phyloP scores from a whole-genome alignment of 2,888 invertebrate genomes.

The Hypena proboscidalis region DNA sequence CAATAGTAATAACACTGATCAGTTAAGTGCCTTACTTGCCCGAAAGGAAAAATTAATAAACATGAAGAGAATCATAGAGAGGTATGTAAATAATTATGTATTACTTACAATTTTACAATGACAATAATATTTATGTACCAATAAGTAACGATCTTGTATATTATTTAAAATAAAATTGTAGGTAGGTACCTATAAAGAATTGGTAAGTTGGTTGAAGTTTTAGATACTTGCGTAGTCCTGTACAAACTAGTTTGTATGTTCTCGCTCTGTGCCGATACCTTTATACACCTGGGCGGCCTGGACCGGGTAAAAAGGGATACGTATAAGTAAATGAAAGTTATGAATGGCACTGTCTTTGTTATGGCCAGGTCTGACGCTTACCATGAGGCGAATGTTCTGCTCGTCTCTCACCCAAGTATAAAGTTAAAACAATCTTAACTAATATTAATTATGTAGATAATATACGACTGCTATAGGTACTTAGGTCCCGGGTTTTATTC shows the following conservation, averaged over 20 bases:
- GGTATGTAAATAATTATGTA: too few species aligned
- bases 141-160: constrained; percentile 7
- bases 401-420: too few species aligned
- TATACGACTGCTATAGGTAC: constrained; percentile 8
- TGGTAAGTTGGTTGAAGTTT: constrained; percentile 3
- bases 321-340: neutral
- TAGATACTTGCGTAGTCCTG: constrained; percentile 3
- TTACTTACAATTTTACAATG: too few species aligned
- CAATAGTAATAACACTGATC: constrained; percentile 9
- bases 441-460: too few species aligned
- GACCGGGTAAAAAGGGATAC: too few species aligned
- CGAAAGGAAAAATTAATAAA: constrained; percentile 18
- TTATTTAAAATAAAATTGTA: too few species aligned
- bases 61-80: constrained; percentile 15
- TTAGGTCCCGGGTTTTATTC: constrained; percentile 6
- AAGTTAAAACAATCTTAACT: neutral
- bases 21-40: constrained; percentile 15
- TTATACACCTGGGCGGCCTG: too few species aligned
- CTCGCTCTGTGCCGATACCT: too few species aligned
- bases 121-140: constrained; percentile 9
- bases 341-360: neutral
- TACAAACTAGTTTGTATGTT: constrained; percentile 1
- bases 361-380: too few species aligned
- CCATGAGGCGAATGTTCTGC: too few species aligned
- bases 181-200: too few species aligned